phyloP scores from a whole-genome alignment of 2,888 invertebrate species.

The Agonopterix heracliana region DNA sequence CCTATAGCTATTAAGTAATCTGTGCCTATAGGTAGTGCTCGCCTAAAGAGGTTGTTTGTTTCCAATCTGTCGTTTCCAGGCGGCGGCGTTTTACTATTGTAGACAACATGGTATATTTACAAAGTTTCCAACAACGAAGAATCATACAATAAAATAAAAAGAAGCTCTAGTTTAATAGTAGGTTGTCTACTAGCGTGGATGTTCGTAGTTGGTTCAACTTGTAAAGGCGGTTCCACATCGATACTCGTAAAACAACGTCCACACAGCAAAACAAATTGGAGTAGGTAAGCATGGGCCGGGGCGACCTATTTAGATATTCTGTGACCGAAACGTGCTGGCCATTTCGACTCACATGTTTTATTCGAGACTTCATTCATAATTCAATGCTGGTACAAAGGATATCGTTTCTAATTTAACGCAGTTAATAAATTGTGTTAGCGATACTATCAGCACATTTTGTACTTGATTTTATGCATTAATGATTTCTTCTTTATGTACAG shows the following conservation, averaged over 20 bases:
- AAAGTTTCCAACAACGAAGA: too few species aligned
- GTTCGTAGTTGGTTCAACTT: too few species aligned
- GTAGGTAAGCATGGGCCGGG: conserved; percentile 1
- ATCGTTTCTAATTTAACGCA: conserved; percentile 9
- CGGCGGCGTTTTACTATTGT: too few species aligned
- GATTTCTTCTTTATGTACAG: neutral
- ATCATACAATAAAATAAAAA: too few species aligned
- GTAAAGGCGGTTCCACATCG: neutral
- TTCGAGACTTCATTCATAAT: conserved; percentile 12
- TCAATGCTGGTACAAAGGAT: conserved; percentile 6
- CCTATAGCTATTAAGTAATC: too few species aligned
- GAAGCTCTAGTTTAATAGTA: too few species aligned
- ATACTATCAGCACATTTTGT: neutral
- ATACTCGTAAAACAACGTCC: conserved; percentile 3
- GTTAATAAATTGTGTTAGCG: conserved; percentile 5
- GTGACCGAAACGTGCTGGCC: conserved; percentile 11
- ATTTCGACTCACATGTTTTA: conserved; percentile 10
- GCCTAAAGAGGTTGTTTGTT: too few species aligned
- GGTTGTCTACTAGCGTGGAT: too few species aligned
- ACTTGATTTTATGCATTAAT: neutral
- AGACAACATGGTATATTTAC: too few species aligned
- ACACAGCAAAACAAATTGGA: conserved; percentile 7
- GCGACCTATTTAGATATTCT: conserved; percentile 16
- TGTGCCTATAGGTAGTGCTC: too few species aligned
- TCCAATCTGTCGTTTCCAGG: too few species aligned